Evolutionary conservation across 2,797 vertebrate species (phyloP).

Genomic region (Rhinella marina): DNA sequence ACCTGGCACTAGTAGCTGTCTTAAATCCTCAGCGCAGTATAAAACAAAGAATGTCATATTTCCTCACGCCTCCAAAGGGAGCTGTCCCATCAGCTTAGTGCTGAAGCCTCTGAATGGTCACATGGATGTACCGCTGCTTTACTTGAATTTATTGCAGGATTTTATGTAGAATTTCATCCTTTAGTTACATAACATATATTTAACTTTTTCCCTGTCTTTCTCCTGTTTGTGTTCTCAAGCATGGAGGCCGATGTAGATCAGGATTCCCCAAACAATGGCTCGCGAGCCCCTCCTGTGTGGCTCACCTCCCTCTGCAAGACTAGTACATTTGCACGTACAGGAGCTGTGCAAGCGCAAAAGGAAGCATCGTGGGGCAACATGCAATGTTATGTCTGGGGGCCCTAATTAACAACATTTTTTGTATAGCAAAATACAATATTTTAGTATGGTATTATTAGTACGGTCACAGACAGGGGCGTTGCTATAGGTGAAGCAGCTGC

Average conservation of each 20-base stretch:
- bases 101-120: slow-evolving; percentile 40
- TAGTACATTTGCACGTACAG: too few species aligned
- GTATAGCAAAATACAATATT: too few species aligned
- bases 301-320: too few species aligned
- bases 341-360: too few species aligned
- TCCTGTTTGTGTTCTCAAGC: background rate
- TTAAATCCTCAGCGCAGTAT: slow-evolving; percentile 19
- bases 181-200: background rate
- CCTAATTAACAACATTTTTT: too few species aligned
- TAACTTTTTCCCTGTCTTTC: background rate
- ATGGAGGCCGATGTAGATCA: background rate
- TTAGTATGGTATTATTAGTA: too few species aligned
- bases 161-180: background rate
- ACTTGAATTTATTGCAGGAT: slow-evolving; percentile 36
- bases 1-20: slow-evolving; percentile 40
- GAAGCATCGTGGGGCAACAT: too few species aligned
- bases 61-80: slow-evolving; percentile 52
- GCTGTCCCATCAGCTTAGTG: slow-evolving; percentile 53
- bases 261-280: too few species aligned
- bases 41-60: slow-evolving; percentile 47
- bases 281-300: too few species aligned
- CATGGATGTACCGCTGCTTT: slow-evolving; percentile 11
- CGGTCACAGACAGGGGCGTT: too few species aligned
- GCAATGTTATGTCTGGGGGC: too few species aligned
- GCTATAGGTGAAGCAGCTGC: too few species aligned